Conservation (phyloP, 2,888 invertebrate genomes). For the Chalcis sispes region DNA sequence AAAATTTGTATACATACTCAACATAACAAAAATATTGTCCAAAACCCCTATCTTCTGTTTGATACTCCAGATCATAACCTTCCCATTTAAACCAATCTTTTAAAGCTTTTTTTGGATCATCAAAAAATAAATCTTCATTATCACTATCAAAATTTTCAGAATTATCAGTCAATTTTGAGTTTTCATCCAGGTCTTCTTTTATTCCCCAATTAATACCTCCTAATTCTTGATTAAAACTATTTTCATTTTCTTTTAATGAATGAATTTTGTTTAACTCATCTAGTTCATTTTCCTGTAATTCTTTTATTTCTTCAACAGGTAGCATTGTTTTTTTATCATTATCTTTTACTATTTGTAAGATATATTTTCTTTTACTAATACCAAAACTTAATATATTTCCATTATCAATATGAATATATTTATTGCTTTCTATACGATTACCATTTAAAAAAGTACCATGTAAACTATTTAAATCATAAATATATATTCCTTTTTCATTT, state of each 20-base stretch:
- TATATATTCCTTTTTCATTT: conserved; percentile 87
- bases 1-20: conserved; percentile 78
- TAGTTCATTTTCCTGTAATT: conserved; percentile 66
- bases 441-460: conserved; percentile 97
- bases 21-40: conserved; percentile 91
- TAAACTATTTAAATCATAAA: conserved; percentile 94
- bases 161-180: conserved; percentile 87
- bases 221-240: conserved; percentile 77
- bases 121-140: conserved; percentile 92
- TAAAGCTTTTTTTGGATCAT: conserved; percentile 97
- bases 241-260: conserved; percentile 77
- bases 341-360: conserved; percentile 89
- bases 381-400: conserved; percentile 96
- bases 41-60: conserved; percentile 89
- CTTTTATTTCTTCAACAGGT: conserved; percentile 85
- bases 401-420: conserved; percentile 87
- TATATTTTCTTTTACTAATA: conserved; percentile 87
- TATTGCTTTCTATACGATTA: conserved; percentile 83
- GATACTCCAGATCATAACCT: conserved; percentile 89
- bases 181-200: conserved; percentile 94
- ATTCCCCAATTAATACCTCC: conserved; percentile 95
- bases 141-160: conserved; percentile 85
- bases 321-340: conserved; percentile 92
- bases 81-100: conserved; percentile 96
- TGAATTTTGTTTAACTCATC: conserved; percentile 75